Base-by-base conservation (phyloP, 2,888 invertebrate genomes). In the Bedellia somnulentella region DNA sequence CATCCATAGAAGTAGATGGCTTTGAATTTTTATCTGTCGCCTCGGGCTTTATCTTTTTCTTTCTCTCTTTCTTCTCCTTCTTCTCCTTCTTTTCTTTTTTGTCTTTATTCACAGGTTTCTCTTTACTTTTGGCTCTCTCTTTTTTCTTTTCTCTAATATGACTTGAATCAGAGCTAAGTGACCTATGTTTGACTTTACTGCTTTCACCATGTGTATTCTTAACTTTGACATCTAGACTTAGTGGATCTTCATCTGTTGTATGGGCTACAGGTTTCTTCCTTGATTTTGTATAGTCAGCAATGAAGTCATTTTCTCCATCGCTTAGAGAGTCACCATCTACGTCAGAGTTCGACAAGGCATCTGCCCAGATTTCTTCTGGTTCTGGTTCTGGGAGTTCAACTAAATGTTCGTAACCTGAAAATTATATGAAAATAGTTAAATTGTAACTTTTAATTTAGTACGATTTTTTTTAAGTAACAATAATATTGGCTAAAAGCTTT, bases 391-490 rank as follows among this genome's bases (percentile, higher is more conserved):
- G 63, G 4, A 56, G 42, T 37, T 68, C 67, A 18, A 76, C 57
- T 27, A 67, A 51, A 36, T 76, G 73, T 43, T 77, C 77, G 34
- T 77, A 77, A 34, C 77, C 77, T 77, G 47, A n/a, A n/a, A n/a
- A n/a, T n/a, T n/a, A n/a, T n/a, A n/a, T n/a, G n/a, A n/a, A n/a
- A n/a, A n/a, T n/a, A n/a, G n/a, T n/a, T n/a, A n/a, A n/a, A n/a
- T n/a, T n/a, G n/a, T n/a, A n/a, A n/a, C n/a, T n/a, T n/a, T n/a
- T n/a, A n/a, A n/a, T n/a, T n/a, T n/a, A n/a, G n/a, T n/a, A n/a
- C n/a, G n/a, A n/a, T n/a, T n/a, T n/a, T n/a, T n/a, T n/a, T n/a
- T n/a, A n/a, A n/a, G n/a, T n/a, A n/a, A n/a, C n/a, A n/a, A n/a
- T n/a, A n/a, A n/a, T n/a, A n/a, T n/a, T n/a, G n/a, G n/a, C n/a